Conservation (phyloP, 2,113 vertebrate genomes). For the Alligator mississippiensis region DNA sequence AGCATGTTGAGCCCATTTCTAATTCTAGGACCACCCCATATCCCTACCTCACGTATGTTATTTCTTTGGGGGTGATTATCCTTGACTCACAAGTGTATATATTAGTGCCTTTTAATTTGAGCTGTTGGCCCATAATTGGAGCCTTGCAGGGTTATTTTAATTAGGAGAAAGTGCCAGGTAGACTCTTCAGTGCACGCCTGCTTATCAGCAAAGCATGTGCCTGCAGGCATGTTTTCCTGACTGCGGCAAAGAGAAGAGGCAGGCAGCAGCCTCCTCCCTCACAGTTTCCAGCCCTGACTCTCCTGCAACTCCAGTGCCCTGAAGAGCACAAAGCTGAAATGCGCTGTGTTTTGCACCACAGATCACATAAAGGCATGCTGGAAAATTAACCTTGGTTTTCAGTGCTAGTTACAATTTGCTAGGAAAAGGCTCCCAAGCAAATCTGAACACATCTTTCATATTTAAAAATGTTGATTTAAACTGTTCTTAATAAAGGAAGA, state of each 20-base stretch:
- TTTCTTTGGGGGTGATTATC: background rate
- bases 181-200: background rate
- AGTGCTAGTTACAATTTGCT: too few species aligned
- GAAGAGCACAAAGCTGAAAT: background rate
- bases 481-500: background rate
- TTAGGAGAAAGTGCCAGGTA: background rate
- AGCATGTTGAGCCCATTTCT: background rate
- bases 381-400: too few species aligned
- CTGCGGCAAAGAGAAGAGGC: background rate
- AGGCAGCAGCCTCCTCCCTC: background rate
- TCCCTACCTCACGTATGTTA: background rate
- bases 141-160: background rate
- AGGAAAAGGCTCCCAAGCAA: too few species aligned
- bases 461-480: background rate
- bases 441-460: too few species aligned
- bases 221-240: background rate
- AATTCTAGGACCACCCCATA: background rate
- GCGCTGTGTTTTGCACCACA: too few species aligned
- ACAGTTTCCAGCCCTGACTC: background rate
- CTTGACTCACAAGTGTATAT: rapidly evolving
- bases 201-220: background rate
- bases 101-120: background rate
- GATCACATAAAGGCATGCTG: too few species aligned
- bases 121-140: background rate
- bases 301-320: background rate